Percentiles rank a stretch among this genome's conserved stretches.
Conservation (phyloP, 1,140 invertebrate species). For the Formica selysi region DNA sequence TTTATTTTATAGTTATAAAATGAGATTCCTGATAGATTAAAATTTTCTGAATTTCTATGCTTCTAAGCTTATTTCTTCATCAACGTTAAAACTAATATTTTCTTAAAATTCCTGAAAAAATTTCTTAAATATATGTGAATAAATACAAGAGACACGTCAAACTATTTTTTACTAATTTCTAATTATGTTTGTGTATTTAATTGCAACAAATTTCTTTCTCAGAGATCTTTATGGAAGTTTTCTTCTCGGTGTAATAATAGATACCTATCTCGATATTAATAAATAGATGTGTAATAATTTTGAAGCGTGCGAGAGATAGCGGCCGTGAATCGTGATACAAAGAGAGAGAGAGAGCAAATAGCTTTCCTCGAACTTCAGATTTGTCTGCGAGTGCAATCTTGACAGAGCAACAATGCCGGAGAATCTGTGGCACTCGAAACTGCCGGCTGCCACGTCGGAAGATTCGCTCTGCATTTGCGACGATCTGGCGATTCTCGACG, state of each 20-base stretch:
- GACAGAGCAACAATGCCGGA: conserved; percentile 29
- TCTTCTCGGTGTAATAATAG: neutral
- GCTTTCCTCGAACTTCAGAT: conserved; percentile 24
- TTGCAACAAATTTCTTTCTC: neutral
- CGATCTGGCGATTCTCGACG: conserved; percentile 40
- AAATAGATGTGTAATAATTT: neutral
- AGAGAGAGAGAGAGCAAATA: neutral
- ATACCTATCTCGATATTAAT: no score
- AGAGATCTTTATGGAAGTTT: neutral
- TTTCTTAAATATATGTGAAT: neutral
- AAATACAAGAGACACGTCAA: neutral
- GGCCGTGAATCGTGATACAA: neutral
- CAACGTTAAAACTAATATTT: neutral
- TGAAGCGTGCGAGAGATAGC: neutral
- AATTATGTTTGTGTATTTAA: neutral
- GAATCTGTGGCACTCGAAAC: conserved; percentile 41
- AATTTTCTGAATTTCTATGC: neutral
- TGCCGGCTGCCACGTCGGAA: conserved; percentile 41
- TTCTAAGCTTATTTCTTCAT: neutral
- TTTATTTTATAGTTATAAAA: neutral
- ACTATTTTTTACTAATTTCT: neutral
- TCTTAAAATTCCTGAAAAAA: neutral
- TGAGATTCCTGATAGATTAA: neutral
- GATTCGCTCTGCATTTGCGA: conserved; percentile 41
- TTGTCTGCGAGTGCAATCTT: neutral